Evolutionary conservation across 2,888 invertebrate genomes (phyloP).

Genomic region (Altica lythri): DNA sequence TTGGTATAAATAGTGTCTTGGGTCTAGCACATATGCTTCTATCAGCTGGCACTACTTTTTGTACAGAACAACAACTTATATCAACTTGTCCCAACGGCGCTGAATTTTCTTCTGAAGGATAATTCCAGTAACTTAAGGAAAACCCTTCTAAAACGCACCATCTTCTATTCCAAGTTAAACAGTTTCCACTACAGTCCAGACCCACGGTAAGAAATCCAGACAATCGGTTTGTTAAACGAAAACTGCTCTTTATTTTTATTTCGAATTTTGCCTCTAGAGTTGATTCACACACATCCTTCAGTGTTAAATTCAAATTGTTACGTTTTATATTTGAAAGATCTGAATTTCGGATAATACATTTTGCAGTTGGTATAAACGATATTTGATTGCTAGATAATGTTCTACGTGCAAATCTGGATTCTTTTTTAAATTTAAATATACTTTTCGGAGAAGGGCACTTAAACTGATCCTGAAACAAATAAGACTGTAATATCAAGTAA

Average conservation of each 20-base stretch:
- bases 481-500: no score
- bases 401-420: constrained; percentile 20
- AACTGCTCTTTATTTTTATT: constrained; percentile 23
- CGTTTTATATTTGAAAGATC: constrained; percentile 30
- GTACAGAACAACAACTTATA: constrained; percentile 27
- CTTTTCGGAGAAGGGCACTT: constrained; percentile 38
- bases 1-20: constrained; percentile 34
- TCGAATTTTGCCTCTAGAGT: constrained; percentile 30
- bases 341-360: constrained; percentile 28
- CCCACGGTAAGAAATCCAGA: constrained; percentile 40
- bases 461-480: constrained; percentile 21
- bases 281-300: constrained; percentile 28
- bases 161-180: constrained; percentile 39
- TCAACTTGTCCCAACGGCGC: constrained; percentile 34
- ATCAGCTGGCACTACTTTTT: constrained; percentile 32
- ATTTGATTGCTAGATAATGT: constrained; percentile 24
- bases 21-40: constrained; percentile 40
- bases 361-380: constrained; percentile 34
- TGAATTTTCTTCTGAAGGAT: constrained; percentile 38
- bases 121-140: constrained; percentile 41
- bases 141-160: constrained; percentile 39
- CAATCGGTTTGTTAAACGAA: constrained; percentile 32
- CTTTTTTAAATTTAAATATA: constrained; percentile 32
- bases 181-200: constrained; percentile 24
- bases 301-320: constrained; percentile 10